phyloP scores from a whole-genome alignment of 2,888 invertebrate genomes.

The Cheilosia urbana region DNA sequence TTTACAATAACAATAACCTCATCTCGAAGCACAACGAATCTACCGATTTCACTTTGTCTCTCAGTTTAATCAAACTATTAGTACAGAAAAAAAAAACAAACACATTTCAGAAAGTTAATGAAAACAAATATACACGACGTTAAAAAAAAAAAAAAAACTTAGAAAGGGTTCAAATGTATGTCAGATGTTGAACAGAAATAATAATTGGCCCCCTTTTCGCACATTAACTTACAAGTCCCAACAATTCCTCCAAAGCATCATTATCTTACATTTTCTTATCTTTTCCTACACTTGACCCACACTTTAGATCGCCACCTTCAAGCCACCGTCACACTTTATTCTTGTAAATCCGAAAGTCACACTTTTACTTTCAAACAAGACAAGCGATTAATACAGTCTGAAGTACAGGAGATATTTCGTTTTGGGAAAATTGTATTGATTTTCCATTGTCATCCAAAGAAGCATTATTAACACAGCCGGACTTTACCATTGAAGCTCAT shows the following conservation, averaged over 20 bases:
- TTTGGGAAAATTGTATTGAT: slow-evolving; percentile 47
- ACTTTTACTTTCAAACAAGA: slow-evolving; percentile 66
- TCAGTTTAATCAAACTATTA: no score
- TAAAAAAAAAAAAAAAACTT: not conserved
- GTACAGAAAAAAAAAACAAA: no score
- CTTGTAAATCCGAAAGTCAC: slow-evolving; percentile 43
- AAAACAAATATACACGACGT: not conserved
- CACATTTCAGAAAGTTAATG: not conserved
- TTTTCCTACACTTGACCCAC: slow-evolving; percentile 35
- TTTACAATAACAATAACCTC: no score
- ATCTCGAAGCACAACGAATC: no score
- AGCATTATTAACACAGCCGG: slow-evolving; percentile 31
- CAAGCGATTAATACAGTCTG: slow-evolving; percentile 19
- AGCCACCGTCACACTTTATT: slow-evolving; percentile 12
- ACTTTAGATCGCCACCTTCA: slow-evolving; percentile 24
- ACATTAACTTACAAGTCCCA: slow-evolving; percentile 9
- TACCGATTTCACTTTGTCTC: no score
- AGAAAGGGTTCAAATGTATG: slow-evolving; percentile 11
- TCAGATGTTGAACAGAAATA: slow-evolving; percentile 8
- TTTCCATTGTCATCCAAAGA: slow-evolving; percentile 9
- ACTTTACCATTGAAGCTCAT: slow-evolving; percentile 17
- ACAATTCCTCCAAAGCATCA: slow-evolving; percentile 6
- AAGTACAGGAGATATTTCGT: slow-evolving; percentile 39
- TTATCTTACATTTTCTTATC: not conserved
- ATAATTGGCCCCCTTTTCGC: slow-evolving; percentile 28